Percentiles rank a stretch among this genome's conserved stretches.
Evolutionary conservation across 2,797 vertebrate genomes (phyloP).

Genomic region (Pseudopleuronectes americanus): DNA sequence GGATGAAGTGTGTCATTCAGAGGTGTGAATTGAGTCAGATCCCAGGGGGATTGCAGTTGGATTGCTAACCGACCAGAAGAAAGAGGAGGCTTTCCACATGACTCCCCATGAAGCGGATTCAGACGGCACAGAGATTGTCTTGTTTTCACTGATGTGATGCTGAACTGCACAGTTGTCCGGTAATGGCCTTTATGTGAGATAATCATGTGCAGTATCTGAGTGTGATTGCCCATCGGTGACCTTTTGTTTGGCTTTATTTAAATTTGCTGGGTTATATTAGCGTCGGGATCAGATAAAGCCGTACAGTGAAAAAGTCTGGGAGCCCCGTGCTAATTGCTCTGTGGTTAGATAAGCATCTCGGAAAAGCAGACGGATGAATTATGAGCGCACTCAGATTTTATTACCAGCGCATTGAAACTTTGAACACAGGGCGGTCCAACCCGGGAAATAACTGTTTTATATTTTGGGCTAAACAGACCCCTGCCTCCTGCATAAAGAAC

Average conservation of each 20-base stretch:
- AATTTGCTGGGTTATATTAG: conserved; percentile 42
- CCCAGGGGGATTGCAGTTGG: conserved; percentile 50
- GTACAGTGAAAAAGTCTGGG: conserved; percentile 49
- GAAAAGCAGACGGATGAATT: conserved; percentile 67
- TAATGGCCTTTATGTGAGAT: conserved; percentile 33
- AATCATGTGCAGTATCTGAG: conserved; percentile 34
- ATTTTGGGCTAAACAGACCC: conserved; percentile 49
- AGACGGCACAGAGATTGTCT: conserved; percentile 19
- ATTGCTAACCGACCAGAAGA: conserved; percentile 48
- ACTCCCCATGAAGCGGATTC: conserved; percentile 34
- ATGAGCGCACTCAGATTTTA: conserved; percentile 61
- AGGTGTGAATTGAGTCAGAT: conserved; percentile 66
- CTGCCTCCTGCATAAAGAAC: conserved; percentile 22
- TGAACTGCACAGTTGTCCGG: conserved; percentile 1
- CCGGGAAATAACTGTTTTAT: conserved; percentile 55
- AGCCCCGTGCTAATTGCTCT: conserved; percentile 67
- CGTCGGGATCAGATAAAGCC: conserved; percentile 47
- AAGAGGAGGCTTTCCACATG: conserved; percentile 43
- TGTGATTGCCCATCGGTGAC: conserved; percentile 47
- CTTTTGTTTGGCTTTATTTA: conserved; percentile 51
- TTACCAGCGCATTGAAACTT: conserved; percentile 45
- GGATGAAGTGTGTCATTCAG: conserved; percentile 63
- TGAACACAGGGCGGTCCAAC: conserved; percentile 53
- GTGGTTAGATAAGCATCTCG: conserved; percentile 69
- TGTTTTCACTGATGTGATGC: conserved; percentile 34